Base-by-base conservation (phyloP, 2,888 invertebrate genomes). In the Axea sp. region DNA sequence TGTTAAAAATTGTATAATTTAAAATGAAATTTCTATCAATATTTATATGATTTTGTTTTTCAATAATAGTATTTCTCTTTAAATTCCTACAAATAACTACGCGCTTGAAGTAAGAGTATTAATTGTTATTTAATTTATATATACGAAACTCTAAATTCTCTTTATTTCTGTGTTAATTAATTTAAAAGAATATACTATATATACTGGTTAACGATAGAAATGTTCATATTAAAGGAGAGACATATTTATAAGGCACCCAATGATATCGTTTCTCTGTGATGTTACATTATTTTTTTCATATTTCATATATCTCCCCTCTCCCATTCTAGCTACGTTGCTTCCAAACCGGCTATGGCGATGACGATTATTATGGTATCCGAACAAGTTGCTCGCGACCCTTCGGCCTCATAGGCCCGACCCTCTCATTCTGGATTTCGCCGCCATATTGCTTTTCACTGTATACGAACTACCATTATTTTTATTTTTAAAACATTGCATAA, bases 351-450 rank as follows among this genome's bases (percentile, higher is more conserved):
- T 59, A 71, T 64, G 65, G 69, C 65, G 65, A 74, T 69, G 64
- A 43, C 65, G 69, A 75, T 75, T 75, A 75, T 65, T 65, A 75
- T 62, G 69, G 74, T 64, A 68, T 51, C 74, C 59, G 49, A 71
- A 60, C 65, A 45, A 65, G 59, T 64, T 64, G 68, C 53, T 30
- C 65, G 65, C 74, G 69, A 75, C 69, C 74, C 69, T 71, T 65
- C 64, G 55, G 59, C 60, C 65, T 55, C 47, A 65, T 59, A 68
- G 65, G 69, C 64, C 74, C 65, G 69, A 71, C 65, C 73, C 74
- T 75, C 74, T 59, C 28, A 65, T 71, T 60, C 45, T 53, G 17
- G 35, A 64, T 31, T 55, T 28, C 41, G 37, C 53, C 74, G 74
- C 74, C 74, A 75, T 69, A 60, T 71, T 75, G 59, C 28, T 26